Base-by-base conservation (phyloP, 2,113 vertebrate genomes). In the Carassius auratus region DNA sequence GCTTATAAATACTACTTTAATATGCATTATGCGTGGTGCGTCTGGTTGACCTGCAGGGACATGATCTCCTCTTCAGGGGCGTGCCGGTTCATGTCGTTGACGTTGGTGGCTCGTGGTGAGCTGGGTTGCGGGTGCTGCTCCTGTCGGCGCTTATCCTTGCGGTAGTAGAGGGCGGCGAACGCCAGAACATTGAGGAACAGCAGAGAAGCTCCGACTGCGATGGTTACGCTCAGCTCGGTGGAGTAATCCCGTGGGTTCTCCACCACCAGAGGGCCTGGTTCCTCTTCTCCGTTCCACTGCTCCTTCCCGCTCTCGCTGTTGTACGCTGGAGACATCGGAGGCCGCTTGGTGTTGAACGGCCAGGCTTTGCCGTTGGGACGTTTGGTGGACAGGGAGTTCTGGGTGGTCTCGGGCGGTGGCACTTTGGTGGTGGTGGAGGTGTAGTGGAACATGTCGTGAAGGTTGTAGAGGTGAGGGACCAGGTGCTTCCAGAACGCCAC, bases 401-500 rank as follows among this genome's bases (percentile, higher is more conserved):
- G 97, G 0, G 98, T 98, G 87, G 97, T 97, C 89, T 99, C 97
- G 0, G 96, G 97, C 0, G 97, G 97, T 87, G 98, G 98, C 96
- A 99, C 98, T 94, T 97, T 99, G 92, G 97, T 98, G 91, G 98
- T 99, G 83, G 97, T 97, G 88, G 98, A 99, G 30, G 98, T 99
- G 93, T 99, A 99, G 92, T 99, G 98, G 93, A 99, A 99, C 97
- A 99, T 99, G 86, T 99, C 98, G 0, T 99, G 97, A 62, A 99
- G 96, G 93, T 99, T 99, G 93, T 99, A 99, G 76, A 99, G 93
- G 87, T 99, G 97, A 38, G 98, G 98, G 90, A 99, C 98, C 83
- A 99, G 93, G 91, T 99, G 98, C 93, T 99, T 99, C 98, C 98
- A 99, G 93, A 99, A 99, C 89, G 98, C 98, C 93, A 99, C 98